Base-by-base conservation (phyloP, 2,888 invertebrate species). In the Rhimphoctona megacephalus region DNA sequence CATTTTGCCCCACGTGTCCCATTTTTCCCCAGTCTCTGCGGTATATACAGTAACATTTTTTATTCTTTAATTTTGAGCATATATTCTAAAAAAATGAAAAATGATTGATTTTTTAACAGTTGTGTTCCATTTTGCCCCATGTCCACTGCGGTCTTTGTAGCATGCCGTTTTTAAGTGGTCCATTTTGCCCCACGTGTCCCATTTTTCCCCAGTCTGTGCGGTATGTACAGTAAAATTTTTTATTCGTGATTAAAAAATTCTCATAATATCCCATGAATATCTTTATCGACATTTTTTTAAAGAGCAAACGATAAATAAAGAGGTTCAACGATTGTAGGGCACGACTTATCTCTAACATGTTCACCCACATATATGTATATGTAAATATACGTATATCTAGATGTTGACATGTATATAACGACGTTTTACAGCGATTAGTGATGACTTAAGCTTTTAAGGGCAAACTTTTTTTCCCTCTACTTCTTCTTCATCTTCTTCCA, bases 321-420 rank as follows among this genome's bases (percentile, higher is more conserved):
- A 89, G 90, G 91, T 91, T 91, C 90, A 91, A 81, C 89, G 90
- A 90, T 90, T 90, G 87, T 89, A 88, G 83, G 80, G 83, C 77
- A 80, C 36, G 66, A 86, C 76, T 86, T 77, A 77, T 83, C 80
- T 76, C 72, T 33, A 72, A 39, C 30, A 72, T 79, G 76, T 69
- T 83, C 33, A 83, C 66, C 64, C 70, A 76, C 74, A 54, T 73
- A 52, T 77, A 22, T 52, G 46, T 52, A 2, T 39, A 25, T 70
- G n/a, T 43, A 30, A 36, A 61, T 80, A 46, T 69, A 17, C 46
- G 49, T 64, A 64, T 33, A 46, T 64, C 14, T 67, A 66, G 54
- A 72, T 1, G 70, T 52, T 52, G 36, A 78, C 67, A 49, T 67
- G 49, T 36, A 30, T 72, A 5, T 72, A n/a, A 73, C 46, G 67